These are phyloP conservation scores for Ametastegia equiseti DNA, from an alignment of 2,888 invertebrate species.

Conservation along the genomic window DNA sequence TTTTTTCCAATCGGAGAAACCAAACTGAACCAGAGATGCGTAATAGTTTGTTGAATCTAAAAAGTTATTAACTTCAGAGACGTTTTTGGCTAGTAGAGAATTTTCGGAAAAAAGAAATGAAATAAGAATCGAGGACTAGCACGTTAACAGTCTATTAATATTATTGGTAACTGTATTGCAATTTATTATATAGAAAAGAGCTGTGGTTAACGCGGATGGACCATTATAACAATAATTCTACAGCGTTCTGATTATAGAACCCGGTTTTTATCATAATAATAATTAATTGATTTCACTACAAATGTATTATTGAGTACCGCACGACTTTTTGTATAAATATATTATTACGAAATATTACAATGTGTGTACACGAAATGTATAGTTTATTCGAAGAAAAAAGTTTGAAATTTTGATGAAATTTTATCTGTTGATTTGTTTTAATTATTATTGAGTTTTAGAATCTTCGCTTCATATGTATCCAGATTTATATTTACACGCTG, in stretches of 20 bases:
- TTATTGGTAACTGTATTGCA: constrained; percentile 1
- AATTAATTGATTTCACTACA: not conserved
- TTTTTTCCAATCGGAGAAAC: not conserved
- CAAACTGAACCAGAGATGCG: not conserved
- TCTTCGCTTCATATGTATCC: not conserved
- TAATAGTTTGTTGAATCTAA: not conserved
- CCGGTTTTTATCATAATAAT: constrained; percentile 2
- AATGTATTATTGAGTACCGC: not conserved
- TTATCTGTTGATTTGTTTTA: not conserved
- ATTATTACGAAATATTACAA: not conserved
- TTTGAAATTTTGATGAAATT: not conserved
- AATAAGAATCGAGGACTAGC: not conserved
- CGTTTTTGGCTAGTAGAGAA: not conserved
- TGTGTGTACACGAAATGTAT: not conserved
- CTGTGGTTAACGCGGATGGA: not conserved
- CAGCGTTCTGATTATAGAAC: not conserved
- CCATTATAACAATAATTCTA: constrained; percentile 18
- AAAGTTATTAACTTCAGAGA: not conserved
- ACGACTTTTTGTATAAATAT: not conserved
- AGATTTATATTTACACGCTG: not conserved
- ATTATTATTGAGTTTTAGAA: not conserved
- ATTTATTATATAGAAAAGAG: not conserved
- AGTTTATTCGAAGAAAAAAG: not conserved
- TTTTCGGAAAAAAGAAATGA: not conserved
- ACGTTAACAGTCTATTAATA: not conserved